Conservation (phyloP, 2,113 vertebrate species). For the Callospermophilus lateralis region DNA sequence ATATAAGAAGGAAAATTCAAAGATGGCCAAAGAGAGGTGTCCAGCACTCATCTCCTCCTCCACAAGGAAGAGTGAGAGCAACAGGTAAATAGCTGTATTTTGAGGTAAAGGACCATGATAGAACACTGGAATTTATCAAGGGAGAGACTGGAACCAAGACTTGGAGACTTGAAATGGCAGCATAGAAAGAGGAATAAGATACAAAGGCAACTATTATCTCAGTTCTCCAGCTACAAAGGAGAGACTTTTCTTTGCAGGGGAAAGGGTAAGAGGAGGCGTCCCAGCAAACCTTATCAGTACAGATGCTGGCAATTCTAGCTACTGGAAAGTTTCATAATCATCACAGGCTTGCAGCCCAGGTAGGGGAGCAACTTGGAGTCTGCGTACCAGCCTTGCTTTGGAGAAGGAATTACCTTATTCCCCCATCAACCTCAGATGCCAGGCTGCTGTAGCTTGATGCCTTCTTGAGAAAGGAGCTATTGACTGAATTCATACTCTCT, state of each 20-base stretch:
- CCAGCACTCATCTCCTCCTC: background rate
- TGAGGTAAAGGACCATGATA: background rate
- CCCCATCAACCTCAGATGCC: background rate
- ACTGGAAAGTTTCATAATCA: background rate
- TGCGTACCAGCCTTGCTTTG: background rate
- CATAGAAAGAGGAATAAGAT: background rate
- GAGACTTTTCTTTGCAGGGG: background rate
- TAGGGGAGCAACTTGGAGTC: background rate
- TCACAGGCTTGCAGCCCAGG: background rate
- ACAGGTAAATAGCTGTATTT: background rate
- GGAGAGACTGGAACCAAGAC: background rate
- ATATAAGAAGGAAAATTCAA: background rate
- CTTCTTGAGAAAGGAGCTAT: background rate
- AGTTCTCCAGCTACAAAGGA: background rate
- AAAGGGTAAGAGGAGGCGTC: background rate
- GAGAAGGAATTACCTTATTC: background rate
- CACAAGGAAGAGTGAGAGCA: background rate
- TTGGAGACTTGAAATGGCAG: background rate
- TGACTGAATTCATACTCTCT: background rate
- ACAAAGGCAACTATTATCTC: too few relatives aligned
- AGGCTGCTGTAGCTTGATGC: background rate
- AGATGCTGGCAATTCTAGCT: background rate
- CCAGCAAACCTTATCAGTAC: background rate
- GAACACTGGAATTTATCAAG: background rate
- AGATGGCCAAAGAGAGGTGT: background rate